A percentile compares a stretch with the other conserved stretches of the same genome.
Conservation (phyloP, 2,797 vertebrate species). For the Lagorchestes hirsutus region DNA sequence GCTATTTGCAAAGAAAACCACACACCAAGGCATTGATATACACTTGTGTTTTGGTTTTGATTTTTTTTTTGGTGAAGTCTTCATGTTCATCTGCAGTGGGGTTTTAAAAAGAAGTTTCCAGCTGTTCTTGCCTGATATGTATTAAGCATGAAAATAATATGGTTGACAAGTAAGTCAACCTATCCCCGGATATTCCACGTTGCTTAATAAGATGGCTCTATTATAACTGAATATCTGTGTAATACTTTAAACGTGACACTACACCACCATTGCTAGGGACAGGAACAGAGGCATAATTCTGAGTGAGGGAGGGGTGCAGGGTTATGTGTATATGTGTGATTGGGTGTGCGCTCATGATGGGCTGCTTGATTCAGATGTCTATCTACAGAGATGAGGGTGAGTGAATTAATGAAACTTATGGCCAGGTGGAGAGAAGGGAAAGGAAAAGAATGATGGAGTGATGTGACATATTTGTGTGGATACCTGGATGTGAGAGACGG, state of each 20-base stretch:
- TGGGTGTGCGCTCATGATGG: background rate
- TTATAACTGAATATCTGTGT: conserved; percentile 73
- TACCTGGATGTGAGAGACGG: background rate
- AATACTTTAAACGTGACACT: conserved; percentile 70
- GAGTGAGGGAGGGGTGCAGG: background rate
- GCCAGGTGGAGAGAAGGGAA: background rate
- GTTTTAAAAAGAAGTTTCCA: conserved; percentile 77
- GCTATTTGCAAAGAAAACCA: conserved; percentile 77
- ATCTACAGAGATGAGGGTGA: background rate
- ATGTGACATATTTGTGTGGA: background rate
- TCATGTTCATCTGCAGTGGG: conserved; percentile 73
- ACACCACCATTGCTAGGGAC: conserved; percentile 67
- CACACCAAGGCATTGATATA: conserved; percentile 82
- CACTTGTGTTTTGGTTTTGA: conserved; percentile 69
- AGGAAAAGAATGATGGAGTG: background rate
- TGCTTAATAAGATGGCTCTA: conserved; percentile 76
- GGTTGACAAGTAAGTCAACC: conserved; percentile 76
- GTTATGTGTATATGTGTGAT: conserved; percentile 44
- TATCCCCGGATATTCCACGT: conserved; percentile 74
- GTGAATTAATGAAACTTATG: background rate
- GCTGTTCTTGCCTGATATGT: conserved; percentile 77
- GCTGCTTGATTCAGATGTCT: background rate
- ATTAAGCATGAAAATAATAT: conserved; percentile 81
- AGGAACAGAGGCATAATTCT: conserved; percentile 63
- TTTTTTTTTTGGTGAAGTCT: conserved; percentile 78